These are phyloP conservation scores for Tenrec ecaudatus DNA, from an alignment of 2,113 vertebrate genomes.

Conservation along the genomic window DNA sequence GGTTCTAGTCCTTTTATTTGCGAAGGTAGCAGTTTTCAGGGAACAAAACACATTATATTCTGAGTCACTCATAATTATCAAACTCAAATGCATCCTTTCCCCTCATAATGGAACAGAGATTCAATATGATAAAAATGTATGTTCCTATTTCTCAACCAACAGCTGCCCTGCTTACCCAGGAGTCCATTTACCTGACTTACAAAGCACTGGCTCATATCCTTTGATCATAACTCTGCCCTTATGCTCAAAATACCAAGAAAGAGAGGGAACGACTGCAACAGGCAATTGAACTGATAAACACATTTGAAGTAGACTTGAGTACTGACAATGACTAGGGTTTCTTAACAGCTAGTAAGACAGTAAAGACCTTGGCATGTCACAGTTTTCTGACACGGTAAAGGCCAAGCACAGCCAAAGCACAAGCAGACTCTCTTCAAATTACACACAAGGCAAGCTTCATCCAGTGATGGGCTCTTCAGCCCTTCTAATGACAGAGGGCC, in stretches of 20 bases:
- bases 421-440: slow-evolving; percentile 1
- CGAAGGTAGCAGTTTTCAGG: slow-evolving; percentile 6
- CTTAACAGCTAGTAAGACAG: neutral
- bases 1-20: slow-evolving; percentile 23
- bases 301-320: neutral
- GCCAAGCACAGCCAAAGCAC: neutral
- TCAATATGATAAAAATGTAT: neutral
- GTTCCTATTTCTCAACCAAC: neutral
- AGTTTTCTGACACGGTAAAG: neutral
- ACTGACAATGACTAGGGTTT: neutral
- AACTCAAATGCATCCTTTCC: slow-evolving; percentile 9
- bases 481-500: neutral
- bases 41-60: neutral
- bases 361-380: neutral
- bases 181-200: neutral
- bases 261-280: neutral
- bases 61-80: neutral
- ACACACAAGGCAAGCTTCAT: neutral
- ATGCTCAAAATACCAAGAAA: slow-evolving; percentile 40
- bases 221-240: slow-evolving; percentile 4
- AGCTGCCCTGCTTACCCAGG: neutral
- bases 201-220: neutral
- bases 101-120: neutral
- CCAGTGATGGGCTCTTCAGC: neutral
- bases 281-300: neutral